A percentile compares a stretch with the other conserved stretches of the same genome.
phyloP scores from a whole-genome alignment of 2,888 invertebrate genomes.

The Amblyteles armatorius region DNA sequence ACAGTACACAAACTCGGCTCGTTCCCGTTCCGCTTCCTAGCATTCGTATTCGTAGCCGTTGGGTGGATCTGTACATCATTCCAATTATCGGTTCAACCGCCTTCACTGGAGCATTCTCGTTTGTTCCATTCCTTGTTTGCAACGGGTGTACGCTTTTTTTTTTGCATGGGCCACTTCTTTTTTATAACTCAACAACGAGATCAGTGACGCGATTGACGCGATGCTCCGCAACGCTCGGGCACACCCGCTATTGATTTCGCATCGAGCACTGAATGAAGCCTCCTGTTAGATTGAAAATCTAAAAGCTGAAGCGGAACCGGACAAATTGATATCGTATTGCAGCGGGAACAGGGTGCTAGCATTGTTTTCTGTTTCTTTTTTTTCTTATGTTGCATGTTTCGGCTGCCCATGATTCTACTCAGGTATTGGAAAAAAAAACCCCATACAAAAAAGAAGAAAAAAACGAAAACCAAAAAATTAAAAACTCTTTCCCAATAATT shows the following conservation, averaged over 20 bases:
- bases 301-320: not conserved
- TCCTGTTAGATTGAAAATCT: constrained; percentile 10
- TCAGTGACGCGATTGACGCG: constrained; percentile 51
- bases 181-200: constrained; percentile 49
- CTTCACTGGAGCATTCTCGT: constrained; percentile 48
- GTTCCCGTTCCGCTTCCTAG: constrained; percentile 8
- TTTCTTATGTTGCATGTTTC: not conserved
- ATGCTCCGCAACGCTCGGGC: constrained; percentile 41
- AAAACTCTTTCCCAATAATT: no score
- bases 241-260: constrained; percentile 42
- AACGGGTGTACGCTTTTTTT: not conserved
- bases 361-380: not conserved
- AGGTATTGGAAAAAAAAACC: no score
- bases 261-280: constrained; percentile 41
- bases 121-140: constrained; percentile 45
- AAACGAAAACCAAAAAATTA: no score
- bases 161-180: constrained; percentile 29
- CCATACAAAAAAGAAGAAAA: no score
- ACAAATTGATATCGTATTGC: not conserved
- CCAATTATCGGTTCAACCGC: constrained; percentile 58
- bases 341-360: not conserved
- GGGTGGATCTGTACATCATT: constrained; percentile 35
- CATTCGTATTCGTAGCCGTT: constrained; percentile 1
- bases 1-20: not conserved
- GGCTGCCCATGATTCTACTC: not conserved